Evolutionary conservation across 1,140 invertebrate genomes (phyloP).

Genomic region (Hydropsyche tenuis): DNA sequence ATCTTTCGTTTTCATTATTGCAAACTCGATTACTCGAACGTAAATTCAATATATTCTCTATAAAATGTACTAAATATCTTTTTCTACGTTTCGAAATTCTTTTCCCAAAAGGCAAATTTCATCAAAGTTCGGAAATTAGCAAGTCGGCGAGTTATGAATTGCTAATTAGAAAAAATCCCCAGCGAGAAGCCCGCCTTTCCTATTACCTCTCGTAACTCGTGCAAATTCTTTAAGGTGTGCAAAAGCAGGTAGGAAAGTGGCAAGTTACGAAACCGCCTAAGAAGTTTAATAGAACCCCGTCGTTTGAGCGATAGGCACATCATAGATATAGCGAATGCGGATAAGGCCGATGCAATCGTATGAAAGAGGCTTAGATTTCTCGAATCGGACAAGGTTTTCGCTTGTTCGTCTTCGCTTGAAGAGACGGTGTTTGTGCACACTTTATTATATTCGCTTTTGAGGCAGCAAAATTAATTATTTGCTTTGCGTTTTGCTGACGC

Average conservation of each 20-base stretch:
- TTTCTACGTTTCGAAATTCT: not conserved
- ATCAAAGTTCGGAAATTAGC: slow-evolving; percentile 48
- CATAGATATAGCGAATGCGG: no score
- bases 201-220: not conserved
- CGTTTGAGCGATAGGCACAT: no score
- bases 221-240: slow-evolving; percentile 8
- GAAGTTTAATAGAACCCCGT: no score
- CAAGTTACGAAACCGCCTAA: not conserved
- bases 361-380: no score
- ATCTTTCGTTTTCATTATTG: no score
- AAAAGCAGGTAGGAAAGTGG: slow-evolving; percentile 25
- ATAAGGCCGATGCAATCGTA: no score
- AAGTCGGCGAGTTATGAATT: slow-evolving; percentile 47
- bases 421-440: not conserved
- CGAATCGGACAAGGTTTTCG: no score
- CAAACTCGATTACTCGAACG: no score
- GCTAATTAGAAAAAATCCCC: slow-evolving; percentile 43
- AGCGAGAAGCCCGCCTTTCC: not conserved
- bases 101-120: slow-evolving; percentile 37
- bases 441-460: slow-evolving; percentile 22
- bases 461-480: slow-evolving; percentile 38
- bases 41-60: no score
- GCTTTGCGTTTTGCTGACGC: slow-evolving; percentile 30
- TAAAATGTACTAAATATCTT: no score
- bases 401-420: no score